Percentiles rank a stretch among this genome's conserved stretches.
phyloP scores from a whole-genome alignment of 2,888 invertebrate species.

The Agrilus mali region DNA sequence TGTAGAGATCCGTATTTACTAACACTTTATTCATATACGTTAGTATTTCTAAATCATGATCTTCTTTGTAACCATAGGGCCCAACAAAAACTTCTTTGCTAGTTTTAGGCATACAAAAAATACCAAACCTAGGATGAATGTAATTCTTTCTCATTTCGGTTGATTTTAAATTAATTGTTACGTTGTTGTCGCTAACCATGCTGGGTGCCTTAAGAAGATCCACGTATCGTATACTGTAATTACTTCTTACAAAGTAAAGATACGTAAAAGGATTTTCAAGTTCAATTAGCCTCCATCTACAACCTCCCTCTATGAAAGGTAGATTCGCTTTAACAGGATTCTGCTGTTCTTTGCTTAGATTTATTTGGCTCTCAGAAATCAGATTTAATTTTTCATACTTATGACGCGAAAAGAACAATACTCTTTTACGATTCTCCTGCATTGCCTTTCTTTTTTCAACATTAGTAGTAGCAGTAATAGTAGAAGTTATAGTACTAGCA shows the following conservation, averaged over 20 bases:
- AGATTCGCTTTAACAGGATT: conserved; percentile 22
- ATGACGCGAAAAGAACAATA: too few species aligned
- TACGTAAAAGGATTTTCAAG: conserved; percentile 42
- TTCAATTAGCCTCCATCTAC: conserved; percentile 44
- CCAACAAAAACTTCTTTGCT: conserved; percentile 29
- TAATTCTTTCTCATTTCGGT: conserved; percentile 16
- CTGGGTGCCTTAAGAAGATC: conserved; percentile 38
- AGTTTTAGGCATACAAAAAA: conserved; percentile 26
- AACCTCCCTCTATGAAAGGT: conserved; percentile 14
- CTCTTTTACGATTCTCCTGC: too few species aligned
- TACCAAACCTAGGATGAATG: conserved; percentile 23
- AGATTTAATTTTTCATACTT: too few species aligned
- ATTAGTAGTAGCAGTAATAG: too few species aligned
- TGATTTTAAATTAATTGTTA: conserved; percentile 36
- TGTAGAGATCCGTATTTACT: conserved; percentile 21
- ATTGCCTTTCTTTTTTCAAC: too few species aligned
- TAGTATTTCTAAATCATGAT: conserved; percentile 25
- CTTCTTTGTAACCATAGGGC: conserved; percentile 24
- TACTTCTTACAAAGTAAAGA: conserved; percentile 37
- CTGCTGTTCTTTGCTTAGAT: too few species aligned
- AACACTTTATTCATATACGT: conserved; percentile 24
- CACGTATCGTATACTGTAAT: conserved; percentile 41
- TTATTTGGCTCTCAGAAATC: neutral
- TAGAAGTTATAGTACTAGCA: too few species aligned
- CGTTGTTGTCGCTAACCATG: conserved; percentile 35